These are phyloP conservation scores for Lepidurus arcticus DNA, from an alignment of 1,140 invertebrate species.

Conservation along the genomic window DNA sequence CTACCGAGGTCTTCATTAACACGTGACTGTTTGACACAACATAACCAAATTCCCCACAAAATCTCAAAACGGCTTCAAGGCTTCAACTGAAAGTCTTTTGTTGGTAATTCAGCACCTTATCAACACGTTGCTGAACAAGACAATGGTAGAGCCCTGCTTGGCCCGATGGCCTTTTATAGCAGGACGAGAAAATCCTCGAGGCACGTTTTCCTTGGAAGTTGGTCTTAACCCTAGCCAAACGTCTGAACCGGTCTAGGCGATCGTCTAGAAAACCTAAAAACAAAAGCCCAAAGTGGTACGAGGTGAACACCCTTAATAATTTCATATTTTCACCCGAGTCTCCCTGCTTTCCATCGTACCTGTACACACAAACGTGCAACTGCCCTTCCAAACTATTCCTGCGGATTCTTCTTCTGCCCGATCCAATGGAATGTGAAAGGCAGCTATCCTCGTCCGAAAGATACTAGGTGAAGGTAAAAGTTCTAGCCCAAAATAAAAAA, in stretches of 20 bases:
- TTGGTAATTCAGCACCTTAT: not conserved
- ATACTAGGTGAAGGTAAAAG: constrained; percentile 15
- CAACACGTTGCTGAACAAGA: not conserved
- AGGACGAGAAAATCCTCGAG: not conserved
- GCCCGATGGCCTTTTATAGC: not conserved
- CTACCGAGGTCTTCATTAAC: constrained; percentile 6
- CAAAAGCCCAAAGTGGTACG: not conserved
- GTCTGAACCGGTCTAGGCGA: not conserved
- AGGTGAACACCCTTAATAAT: not conserved
- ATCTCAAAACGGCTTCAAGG: not conserved
- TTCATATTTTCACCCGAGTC: too few relatives aligned
- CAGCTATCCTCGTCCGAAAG: not conserved
- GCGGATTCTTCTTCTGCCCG: too few relatives aligned
- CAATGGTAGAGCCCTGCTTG: not conserved
- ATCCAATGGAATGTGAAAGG: too few relatives aligned
- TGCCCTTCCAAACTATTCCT: too few relatives aligned
- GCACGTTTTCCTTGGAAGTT: constrained; percentile 21
- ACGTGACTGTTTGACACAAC: not conserved
- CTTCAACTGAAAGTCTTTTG: too few relatives aligned
- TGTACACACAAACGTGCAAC: too few relatives aligned
- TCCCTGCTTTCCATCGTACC: too few relatives aligned
- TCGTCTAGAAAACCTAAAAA: not conserved
- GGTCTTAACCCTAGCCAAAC: not conserved
- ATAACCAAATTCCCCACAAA: constrained; percentile 1
- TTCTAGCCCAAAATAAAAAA: not conserved